Conservation (phyloP, 2,113 vertebrate species). For the Scomber colias region DNA sequence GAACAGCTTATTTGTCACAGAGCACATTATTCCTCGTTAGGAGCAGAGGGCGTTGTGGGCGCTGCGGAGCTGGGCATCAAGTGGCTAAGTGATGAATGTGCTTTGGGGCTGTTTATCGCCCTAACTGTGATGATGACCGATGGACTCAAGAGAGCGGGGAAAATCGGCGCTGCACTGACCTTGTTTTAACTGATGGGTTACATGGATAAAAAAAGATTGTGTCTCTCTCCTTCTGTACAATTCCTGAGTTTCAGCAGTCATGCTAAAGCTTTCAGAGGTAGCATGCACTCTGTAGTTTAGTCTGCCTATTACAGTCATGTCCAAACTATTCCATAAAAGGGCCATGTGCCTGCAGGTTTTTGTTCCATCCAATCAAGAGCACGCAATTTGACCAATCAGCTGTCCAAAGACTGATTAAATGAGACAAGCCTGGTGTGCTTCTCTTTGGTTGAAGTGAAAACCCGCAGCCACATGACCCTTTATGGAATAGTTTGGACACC, state of each 20-base stretch:
- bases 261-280: neutral
- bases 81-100: constrained; percentile 76
- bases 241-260: constrained; percentile 1
- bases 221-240: constrained; percentile 8
- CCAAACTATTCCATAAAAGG: too few species aligned
- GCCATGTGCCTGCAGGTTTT: too few species aligned
- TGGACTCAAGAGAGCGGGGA: constrained; percentile 58
- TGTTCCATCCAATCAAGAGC: too few species aligned
- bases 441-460: too few species aligned
- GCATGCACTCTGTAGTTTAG: neutral
- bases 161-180: constrained; percentile 61
- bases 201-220: constrained; percentile 26
- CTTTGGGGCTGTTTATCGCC: constrained; percentile 64
- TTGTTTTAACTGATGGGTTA: constrained; percentile 68
- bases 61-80: constrained; percentile 45
- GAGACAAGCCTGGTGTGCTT: too few species aligned
- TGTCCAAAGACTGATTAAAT: too few species aligned
- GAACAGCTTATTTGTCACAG: constrained; percentile 58
- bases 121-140: constrained; percentile 68
- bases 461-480: too few species aligned
- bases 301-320: neutral
- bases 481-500: too few species aligned
- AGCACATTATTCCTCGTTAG: constrained; percentile 70
- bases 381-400: too few species aligned
- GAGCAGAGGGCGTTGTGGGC: constrained; percentile 48